Evolutionary conservation across 1,140 invertebrate species (phyloP), one percentile per base, ranked within the genome.

Genomic region (Drosophila subpulchrella): DNA sequence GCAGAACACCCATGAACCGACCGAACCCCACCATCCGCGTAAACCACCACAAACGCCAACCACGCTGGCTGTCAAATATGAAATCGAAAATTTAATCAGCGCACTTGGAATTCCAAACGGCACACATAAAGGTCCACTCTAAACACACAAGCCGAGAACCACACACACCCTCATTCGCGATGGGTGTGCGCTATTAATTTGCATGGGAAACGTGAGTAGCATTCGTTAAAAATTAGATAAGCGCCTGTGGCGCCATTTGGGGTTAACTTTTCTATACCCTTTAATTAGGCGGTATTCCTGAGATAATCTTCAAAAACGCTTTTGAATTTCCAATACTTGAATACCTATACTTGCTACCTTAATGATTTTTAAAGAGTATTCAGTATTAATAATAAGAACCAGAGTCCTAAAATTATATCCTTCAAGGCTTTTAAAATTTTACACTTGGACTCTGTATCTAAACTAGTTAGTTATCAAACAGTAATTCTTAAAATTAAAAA

Each of bases 171-270:
- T 39, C 12, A 39, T 51, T 24, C 15, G 34, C 32, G 44, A 13
- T 24, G 36, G 15, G 39, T 51, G 15, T 44, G 39, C 53, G 62
- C 59, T 27, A 71, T 79, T 76, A 63, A 84, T 84, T 84, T 80
- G 63, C 81, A 84, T 84, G 65, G 39, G 32, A 80, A 84, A 84
- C 81, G 81, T 84, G 81, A 84, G 61, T 58, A 13, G 81, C 72
- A 84, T 73, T 56, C 61, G 15, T 24, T 58, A 70, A 75, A 71
- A 47, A 74, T 66, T 53, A 66, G 60, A 57, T 66, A 75, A 58
- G 73, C 73, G 71, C 59, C 46, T 12, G 12, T 12, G 30, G 60
- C 60, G 61, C 55, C 56, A 10, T 27, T 51, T 51, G 59, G 17
- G 36, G 20, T 42, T 51, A 30, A 58, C 48, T 20, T 71, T 56